Conservation (phyloP, 2,888 invertebrate species). For the Trachelus iudaicus region DNA sequence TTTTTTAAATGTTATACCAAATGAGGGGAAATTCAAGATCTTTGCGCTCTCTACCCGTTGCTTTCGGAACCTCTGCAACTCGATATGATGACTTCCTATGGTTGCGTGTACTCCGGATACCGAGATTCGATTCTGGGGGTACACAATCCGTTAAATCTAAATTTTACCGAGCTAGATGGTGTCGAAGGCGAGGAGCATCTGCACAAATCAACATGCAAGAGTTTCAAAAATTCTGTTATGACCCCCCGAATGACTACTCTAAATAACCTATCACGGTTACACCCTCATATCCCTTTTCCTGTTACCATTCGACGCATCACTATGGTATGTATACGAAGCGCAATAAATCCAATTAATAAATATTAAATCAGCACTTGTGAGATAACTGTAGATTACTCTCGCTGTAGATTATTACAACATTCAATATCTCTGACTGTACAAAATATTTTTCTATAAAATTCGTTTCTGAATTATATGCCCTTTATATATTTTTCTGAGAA, state of each 20-base stretch:
- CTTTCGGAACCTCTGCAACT: not conserved
- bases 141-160: not conserved
- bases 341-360: not conserved
- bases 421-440: not conserved
- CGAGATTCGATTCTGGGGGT: not conserved
- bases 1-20: not conserved
- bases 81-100: not conserved
- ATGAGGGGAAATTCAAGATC: not conserved
- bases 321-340: not conserved
- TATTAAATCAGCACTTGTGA: not conserved
- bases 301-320: not conserved
- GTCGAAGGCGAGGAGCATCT: not conserved
- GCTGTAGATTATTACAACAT: not conserved
- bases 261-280: not conserved
- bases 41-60: not conserved
- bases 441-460: not conserved
- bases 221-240: not conserved
- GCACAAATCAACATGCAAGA: not conserved
- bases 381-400: not conserved
- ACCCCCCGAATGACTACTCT: not conserved
- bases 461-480: too few relatives aligned
- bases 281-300: not conserved
- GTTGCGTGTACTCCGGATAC: not conserved
- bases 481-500: too few relatives aligned
- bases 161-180: not conserved